phyloP scores from a whole-genome alignment of 2,888 invertebrate genomes.

The Amaurobius ferox region DNA sequence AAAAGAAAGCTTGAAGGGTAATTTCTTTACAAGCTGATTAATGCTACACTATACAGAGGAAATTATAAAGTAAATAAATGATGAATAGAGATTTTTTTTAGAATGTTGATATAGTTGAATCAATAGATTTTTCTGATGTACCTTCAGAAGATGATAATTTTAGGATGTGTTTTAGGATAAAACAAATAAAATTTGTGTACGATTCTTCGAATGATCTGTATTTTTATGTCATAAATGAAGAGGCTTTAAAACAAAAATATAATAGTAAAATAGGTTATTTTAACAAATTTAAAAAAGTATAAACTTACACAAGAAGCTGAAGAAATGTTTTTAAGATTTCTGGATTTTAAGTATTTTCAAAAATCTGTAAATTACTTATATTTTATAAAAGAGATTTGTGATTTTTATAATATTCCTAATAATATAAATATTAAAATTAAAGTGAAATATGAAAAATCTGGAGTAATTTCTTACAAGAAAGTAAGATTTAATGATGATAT shows the following conservation, averaged over 20 bases:
- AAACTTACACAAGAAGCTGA: too few relatives aligned
- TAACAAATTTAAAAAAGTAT: too few relatives aligned
- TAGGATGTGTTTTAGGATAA: not conserved
- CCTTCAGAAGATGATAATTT: not conserved
- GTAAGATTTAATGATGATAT: not conserved
- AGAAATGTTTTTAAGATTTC: not conserved
- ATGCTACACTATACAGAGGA: too few relatives aligned
- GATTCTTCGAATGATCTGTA: not conserved
- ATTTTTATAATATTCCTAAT: slow-evolving; percentile 11
- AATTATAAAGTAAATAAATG: too few relatives aligned
- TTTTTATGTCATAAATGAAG: not conserved
- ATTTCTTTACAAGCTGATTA: too few relatives aligned
- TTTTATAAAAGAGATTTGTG: slow-evolving; percentile 1
- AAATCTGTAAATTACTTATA: not conserved
- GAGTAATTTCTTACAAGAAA: not conserved
- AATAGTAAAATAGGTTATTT: too few relatives aligned
- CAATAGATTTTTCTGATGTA: not conserved
- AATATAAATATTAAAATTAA: not conserved
- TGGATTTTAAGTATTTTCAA: not conserved
- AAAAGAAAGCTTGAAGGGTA: too few relatives aligned
- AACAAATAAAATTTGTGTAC: not conserved
- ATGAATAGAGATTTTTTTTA: too few relatives aligned
- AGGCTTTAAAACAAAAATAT: not conserved
- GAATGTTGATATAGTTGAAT: too few relatives aligned
- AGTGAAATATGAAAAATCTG: slow-evolving; percentile 3